These are phyloP conservation scores for Galago senegalensis DNA, from an alignment of 2,797 vertebrate species.

Conservation along the genomic window DNA sequence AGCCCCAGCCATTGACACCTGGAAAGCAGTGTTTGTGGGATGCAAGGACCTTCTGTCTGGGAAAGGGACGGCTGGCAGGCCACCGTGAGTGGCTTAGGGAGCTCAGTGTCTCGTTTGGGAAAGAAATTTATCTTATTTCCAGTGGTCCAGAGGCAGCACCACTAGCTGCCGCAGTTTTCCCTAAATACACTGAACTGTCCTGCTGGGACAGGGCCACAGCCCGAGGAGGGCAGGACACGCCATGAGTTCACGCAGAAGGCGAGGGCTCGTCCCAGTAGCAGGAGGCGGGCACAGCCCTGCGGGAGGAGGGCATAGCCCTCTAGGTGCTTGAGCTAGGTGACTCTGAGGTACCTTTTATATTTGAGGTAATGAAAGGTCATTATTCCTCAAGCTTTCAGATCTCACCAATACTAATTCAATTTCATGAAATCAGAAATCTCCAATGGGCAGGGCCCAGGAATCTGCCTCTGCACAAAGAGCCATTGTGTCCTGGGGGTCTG, in stretches of 20 bases:
- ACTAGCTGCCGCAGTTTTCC: background rate
- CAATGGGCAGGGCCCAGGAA: background rate
- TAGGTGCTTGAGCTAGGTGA: rapidly evolving
- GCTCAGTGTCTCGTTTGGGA: background rate
- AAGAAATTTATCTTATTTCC: background rate
- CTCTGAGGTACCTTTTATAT: rapidly evolving
- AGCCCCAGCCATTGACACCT: rapidly evolving
- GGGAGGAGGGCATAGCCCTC: rapidly evolving
- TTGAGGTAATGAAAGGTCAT: background rate
- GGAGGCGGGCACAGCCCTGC: background rate
- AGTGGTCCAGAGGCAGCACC: background rate
- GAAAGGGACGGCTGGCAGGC: background rate
- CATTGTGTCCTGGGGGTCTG: rapidly evolving
- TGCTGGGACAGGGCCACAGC: rapidly evolving
- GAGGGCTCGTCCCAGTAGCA: rapidly evolving
- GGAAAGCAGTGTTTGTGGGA: rapidly evolving
- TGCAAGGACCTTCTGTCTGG: rapidly evolving
- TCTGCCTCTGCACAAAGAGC: background rate
- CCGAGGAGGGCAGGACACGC: too few relatives aligned
- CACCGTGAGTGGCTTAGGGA: rapidly evolving
- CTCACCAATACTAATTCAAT: rapidly evolving
- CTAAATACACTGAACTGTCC: rapidly evolving
- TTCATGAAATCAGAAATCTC: background rate
- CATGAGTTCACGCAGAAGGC: background rate
- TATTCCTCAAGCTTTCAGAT: too few relatives aligned